These are phyloP conservation scores for Leptarthrus brevirostris DNA, from an alignment of 2,888 invertebrate genomes.

Conservation along the genomic window DNA sequence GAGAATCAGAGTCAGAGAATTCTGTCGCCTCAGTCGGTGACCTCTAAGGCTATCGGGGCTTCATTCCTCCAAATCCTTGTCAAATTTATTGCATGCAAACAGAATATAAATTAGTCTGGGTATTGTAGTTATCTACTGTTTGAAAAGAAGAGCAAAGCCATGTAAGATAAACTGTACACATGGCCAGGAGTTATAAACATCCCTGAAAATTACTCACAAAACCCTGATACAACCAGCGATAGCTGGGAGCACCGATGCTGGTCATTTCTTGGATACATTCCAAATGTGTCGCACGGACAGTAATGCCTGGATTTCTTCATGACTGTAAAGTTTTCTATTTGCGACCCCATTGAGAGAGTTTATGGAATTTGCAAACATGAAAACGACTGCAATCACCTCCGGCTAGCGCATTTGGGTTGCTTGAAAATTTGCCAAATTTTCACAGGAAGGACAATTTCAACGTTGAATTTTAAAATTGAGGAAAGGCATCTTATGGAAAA, in stretches of 20 bases:
- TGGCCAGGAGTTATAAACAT: conserved; percentile 34
- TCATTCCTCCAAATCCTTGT: conserved; percentile 37
- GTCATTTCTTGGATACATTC: conserved; percentile 25
- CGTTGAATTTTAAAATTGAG: conserved; percentile 9
- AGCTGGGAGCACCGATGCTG: conserved; percentile 13
- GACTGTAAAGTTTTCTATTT: conserved; percentile 25
- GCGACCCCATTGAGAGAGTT: conserved; percentile 23
- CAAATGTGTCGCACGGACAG: conserved; percentile 34
- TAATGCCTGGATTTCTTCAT: conserved; percentile 5
- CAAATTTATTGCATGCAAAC: conserved; percentile 38
- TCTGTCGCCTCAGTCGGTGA: conserved; percentile 29
- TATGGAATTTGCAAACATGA: neutral
- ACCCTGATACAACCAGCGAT: conserved; percentile 8
- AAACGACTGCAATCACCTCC: neutral
- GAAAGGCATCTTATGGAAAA: neutral
- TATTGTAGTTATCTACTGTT: conserved; percentile 29
- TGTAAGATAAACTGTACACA: conserved; percentile 34
- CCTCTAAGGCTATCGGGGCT: conserved; percentile 39
- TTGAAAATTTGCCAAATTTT: conserved; percentile 41
- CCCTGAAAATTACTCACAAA: conserved; percentile 24
- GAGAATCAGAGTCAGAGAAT: neutral
- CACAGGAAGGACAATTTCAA: conserved; percentile 4
- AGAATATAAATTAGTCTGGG: conserved; percentile 44
- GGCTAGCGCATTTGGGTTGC: neutral
- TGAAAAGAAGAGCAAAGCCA: conserved; percentile 26